Base-by-base conservation (phyloP, 2,113 vertebrate genomes). In the Microtus ochrogaster region DNA sequence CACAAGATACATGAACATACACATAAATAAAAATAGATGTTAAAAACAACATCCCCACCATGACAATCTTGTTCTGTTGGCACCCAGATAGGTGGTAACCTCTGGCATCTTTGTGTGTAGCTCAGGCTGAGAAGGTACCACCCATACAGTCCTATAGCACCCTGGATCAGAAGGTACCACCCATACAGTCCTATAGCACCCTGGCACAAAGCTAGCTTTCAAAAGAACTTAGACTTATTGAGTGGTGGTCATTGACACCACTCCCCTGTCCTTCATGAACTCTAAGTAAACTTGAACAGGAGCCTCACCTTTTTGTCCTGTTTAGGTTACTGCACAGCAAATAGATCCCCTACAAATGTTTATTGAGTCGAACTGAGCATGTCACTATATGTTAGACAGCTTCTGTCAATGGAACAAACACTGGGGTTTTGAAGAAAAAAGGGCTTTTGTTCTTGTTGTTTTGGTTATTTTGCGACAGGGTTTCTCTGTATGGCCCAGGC, bases 61-160 rank as follows among this genome's bases (percentile, higher is more conserved):
- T 17, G 41, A 86, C n/a, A 86, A 82, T 49, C 74, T 89, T 91
- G 63, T 68, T 70, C 55, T 96, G n/a, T 89, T 95, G 82, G 85
- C 36, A 89, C 28, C n/a, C 49, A 89, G 28, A 13, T 66, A 94
- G 92, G 84, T 30, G 14, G 9, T 21, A 30, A 61, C 13, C 7
- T 90, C 30, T 58, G 82, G 52, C 78, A 36, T 17, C 76, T 92
- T 95, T 90, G 26, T 76, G 30, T 44, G 66, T 6, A 70, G 2
- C 26, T 24, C 30, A 55, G 44, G 19, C 14, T 41, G 58, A 36
- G 13, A 61, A 76, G 47, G 44, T 58, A 21, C 58, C 58, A 58
- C 55, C 5, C 17, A 58, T 58, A 21, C 55, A 44, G 44, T 44
- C 5, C 44, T 44, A 44, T 44, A 44, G 6, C 44, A 6, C 44